phyloP scores from a whole-genome alignment of 2,113 vertebrate species.

The Caranx ignobilis region DNA sequence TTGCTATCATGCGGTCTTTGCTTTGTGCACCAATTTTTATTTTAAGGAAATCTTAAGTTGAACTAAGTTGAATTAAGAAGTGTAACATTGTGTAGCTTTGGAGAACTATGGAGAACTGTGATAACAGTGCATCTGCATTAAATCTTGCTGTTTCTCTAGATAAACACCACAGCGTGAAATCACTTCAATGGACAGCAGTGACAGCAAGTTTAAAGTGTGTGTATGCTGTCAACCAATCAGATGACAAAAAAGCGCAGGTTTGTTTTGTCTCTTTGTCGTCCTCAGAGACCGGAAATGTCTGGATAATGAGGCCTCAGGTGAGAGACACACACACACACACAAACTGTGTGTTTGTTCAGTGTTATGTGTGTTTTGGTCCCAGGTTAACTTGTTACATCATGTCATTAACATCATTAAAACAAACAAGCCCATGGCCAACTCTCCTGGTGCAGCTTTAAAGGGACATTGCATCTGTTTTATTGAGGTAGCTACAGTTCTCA shows the following conservation, averaged over 20 bases:
- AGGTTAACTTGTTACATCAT: conserved; percentile 68
- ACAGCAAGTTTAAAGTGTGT: background rate
- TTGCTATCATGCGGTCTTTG: too few relatives aligned
- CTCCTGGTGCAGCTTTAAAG: conserved; percentile 43
- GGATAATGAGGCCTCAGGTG: conserved; percentile 73
- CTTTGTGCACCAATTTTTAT: too few relatives aligned
- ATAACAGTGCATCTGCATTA: too few relatives aligned
- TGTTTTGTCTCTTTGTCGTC: conserved; percentile 59
- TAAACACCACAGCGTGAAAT: background rate
- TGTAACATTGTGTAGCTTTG: too few relatives aligned
- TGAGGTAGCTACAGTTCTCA: background rate
- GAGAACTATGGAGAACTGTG: too few relatives aligned
- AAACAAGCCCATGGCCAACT: conserved; percentile 60
- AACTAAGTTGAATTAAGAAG: too few relatives aligned
- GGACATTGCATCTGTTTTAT: conserved; percentile 10
- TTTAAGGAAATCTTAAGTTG: too few relatives aligned
- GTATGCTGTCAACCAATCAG: conserved; percentile 29
- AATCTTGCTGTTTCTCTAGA: background rate
- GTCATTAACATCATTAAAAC: conserved; percentile 75
- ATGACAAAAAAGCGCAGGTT: background rate
- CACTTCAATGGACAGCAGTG: conserved; percentile 16
- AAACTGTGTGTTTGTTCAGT: background rate
- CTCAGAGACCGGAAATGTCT: conserved; percentile 35
- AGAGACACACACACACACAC: conserved; percentile 13
- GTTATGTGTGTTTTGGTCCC: conserved; percentile 21